Evolutionary conservation across 1,140 invertebrate species (phyloP).

Genomic region (Hydropsyche tenuis): DNA sequence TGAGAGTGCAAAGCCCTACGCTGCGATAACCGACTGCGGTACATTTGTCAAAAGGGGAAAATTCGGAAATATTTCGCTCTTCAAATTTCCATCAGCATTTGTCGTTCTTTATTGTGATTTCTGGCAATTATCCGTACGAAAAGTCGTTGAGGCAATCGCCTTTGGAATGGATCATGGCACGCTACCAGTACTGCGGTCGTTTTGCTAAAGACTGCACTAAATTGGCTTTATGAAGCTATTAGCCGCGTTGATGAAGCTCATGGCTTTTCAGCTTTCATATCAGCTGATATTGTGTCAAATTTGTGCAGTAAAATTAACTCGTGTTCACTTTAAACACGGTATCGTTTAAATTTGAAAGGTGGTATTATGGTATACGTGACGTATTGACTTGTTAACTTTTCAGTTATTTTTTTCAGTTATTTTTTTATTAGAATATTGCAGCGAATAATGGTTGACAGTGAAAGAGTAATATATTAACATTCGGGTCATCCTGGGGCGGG

Average conservation of each 20-base stretch:
- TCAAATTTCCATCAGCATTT: too few relatives aligned
- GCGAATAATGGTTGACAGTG: too few relatives aligned
- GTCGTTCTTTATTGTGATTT: background rate
- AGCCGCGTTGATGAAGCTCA: conserved; percentile 1
- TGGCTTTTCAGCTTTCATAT: background rate
- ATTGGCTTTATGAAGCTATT: conserved; percentile 6
- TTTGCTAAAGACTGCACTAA: background rate
- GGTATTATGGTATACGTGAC: too few relatives aligned
- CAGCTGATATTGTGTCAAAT: background rate
- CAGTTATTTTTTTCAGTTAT: too few relatives aligned
- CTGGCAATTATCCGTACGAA: background rate
- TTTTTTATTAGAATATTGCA: too few relatives aligned
- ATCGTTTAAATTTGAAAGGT: too few relatives aligned
- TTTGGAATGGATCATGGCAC: conserved; percentile 1
- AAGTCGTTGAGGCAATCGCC: background rate
- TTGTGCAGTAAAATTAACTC: background rate
- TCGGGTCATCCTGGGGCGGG: background rate
- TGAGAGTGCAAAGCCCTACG: background rate
- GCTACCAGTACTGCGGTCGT: conserved; percentile 1
- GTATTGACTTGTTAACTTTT: too few relatives aligned
- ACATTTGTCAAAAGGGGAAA: background rate
- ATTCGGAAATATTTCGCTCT: background rate
- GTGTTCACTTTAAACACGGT: background rate
- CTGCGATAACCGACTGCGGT: background rate
- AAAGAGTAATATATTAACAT: too few relatives aligned